phyloP scores from a whole-genome alignment of 2,797 vertebrate species.

The Avahi laniger region DNA sequence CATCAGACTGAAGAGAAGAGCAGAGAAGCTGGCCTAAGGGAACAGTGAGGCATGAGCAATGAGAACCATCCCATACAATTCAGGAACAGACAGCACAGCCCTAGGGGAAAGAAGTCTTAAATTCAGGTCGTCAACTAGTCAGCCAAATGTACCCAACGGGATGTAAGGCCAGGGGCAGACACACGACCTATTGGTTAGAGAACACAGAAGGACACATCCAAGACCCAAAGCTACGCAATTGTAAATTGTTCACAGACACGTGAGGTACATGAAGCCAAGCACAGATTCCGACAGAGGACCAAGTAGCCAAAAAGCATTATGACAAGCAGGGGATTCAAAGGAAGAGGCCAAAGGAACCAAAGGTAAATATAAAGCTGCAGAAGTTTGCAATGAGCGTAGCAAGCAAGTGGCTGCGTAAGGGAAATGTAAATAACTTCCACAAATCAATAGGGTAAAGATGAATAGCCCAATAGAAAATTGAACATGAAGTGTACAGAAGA shows the following conservation, averaged over 20 bases:
- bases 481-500: not conserved
- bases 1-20: not conserved
- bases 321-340: not conserved
- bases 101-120: not conserved
- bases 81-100: not conserved
- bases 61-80: not conserved
- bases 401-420: not conserved
- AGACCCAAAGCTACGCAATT: not conserved
- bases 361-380: not conserved
- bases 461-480: not conserved
- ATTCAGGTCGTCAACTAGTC: not conserved
- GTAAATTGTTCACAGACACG: not conserved
- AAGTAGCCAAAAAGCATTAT: not conserved
- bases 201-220: not conserved
- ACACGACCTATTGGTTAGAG: not conserved
- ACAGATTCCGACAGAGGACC: not conserved
- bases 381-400: not conserved
- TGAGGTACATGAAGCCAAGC: not conserved
- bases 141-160: not conserved
- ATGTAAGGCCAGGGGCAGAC: not conserved
- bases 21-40: not conserved
- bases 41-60: rapidly evolving
- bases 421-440: not conserved
- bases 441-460: not conserved
- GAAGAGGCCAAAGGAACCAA: not conserved